These are phyloP conservation scores for Apis laboriosa DNA, from an alignment of 1,140 invertebrate species.

Conservation along the genomic window DNA sequence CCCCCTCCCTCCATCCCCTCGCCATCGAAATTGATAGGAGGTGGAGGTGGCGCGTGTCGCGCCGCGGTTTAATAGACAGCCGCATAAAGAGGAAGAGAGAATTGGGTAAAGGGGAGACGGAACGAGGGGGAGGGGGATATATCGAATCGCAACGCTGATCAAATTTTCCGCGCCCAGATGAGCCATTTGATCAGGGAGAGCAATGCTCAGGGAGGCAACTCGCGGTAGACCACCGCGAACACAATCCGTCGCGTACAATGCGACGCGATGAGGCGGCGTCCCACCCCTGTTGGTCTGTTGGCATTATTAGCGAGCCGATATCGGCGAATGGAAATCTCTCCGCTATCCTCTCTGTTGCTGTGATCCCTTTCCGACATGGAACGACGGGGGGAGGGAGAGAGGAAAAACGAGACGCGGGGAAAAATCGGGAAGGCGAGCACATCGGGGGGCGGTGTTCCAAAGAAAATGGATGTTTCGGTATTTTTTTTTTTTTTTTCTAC, in stretches of 20 bases:
- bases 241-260: constrained; percentile 49
- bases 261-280: constrained; percentile 17
- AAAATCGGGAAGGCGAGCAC: constrained; percentile 36
- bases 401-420: constrained; percentile 37
- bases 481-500: too few relatives aligned
- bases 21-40: background rate
- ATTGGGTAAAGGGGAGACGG: too few relatives aligned
- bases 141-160: constrained; percentile 31
- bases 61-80: constrained; percentile 26
- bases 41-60: background rate
- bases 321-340: constrained; percentile 56
- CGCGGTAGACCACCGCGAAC: constrained; percentile 37
- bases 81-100: background rate
- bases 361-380: constrained; percentile 13
- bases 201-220: constrained; percentile 35
- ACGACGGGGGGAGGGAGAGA: constrained; percentile 17
- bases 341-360: background rate
- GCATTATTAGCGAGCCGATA: constrained; percentile 55
- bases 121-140: background rate
- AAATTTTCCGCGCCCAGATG: constrained; percentile 35
- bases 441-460: too few relatives aligned
- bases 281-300: background rate
- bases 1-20: too few relatives aligned
- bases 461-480: too few relatives aligned
- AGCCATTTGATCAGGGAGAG: constrained; percentile 37